A percentile compares a stretch with the other conserved stretches of the same genome.
These are phyloP conservation scores for Symphodus melops DNA, from an alignment of 2,113 vertebrate genomes.

Conservation along the genomic window DNA sequence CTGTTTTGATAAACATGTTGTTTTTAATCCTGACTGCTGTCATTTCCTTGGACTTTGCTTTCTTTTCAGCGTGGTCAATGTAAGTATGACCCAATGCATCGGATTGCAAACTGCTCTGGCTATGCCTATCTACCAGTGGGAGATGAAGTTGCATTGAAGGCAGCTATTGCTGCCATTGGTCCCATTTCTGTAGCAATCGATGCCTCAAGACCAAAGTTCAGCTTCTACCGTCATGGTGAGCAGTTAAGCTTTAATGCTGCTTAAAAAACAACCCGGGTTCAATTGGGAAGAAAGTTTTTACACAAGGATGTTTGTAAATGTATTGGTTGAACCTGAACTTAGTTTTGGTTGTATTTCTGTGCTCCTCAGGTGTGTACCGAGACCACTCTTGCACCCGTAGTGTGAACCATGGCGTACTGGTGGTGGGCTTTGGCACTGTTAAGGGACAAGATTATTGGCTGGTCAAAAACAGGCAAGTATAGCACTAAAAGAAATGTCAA, in stretches of 20 bases:
- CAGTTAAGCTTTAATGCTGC: background rate
- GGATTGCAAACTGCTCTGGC: slow-evolving; percentile 84
- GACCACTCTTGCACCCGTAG: slow-evolving; percentile 80
- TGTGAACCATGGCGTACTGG: slow-evolving; percentile 85
- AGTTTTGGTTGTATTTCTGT: background rate
- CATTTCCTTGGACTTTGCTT: rapidly evolving
- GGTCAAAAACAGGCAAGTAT: slow-evolving; percentile 88
- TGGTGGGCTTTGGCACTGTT: slow-evolving; percentile 84
- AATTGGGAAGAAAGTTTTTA: no score
- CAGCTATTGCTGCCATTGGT: slow-evolving; percentile 81
- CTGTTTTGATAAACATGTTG: background rate
- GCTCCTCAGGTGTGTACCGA: slow-evolving; percentile 83
- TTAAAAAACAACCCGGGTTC: background rate
- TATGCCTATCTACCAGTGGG: slow-evolving; percentile 76
- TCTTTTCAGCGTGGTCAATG: slow-evolving; percentile 80
- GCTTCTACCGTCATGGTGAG: slow-evolving; percentile 86
- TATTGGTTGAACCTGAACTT: no score
- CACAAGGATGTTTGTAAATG: no score
- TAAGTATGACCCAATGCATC: slow-evolving; percentile 69
- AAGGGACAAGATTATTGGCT: slow-evolving; percentile 87
- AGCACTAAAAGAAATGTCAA: no score
- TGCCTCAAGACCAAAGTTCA: slow-evolving; percentile 80
- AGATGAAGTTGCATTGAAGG: slow-evolving; percentile 77
- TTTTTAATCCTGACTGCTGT: no score
- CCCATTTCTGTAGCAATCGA: slow-evolving; percentile 89